phyloP scores from a whole-genome alignment of 2,888 invertebrate species.

The Andricus quercusramuli region DNA sequence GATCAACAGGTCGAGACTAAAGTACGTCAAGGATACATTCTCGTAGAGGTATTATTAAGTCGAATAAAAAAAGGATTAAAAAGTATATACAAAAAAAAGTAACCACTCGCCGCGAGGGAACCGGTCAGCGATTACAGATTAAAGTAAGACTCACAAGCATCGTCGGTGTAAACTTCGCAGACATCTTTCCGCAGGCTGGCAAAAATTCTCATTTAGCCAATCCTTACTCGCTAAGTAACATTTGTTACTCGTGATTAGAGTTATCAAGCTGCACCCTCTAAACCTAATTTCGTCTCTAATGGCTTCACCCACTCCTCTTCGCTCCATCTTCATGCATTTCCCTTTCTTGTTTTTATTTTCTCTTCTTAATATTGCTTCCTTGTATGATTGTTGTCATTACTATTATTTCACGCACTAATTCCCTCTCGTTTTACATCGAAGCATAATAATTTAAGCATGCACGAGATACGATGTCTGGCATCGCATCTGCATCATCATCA shows the following conservation, averaged over 20 bases:
- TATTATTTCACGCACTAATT: conserved; percentile 18
- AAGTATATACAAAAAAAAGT: conserved; percentile 20
- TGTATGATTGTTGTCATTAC: neutral
- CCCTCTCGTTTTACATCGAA: neutral
- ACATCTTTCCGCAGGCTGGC: conserved; percentile 61
- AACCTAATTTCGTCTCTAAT: conserved; percentile 68
- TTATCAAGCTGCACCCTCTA: conserved; percentile 72
- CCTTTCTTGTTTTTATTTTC: conserved; percentile 42
- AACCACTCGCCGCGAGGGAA: conserved; percentile 19
- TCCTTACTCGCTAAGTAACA: conserved; percentile 72
- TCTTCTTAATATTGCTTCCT: neutral
- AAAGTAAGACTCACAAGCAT: conserved; percentile 66
- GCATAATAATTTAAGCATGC: neutral
- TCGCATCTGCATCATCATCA: conserved; percentile 8
- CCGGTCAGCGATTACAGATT: conserved; percentile 32
- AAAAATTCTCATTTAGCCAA: conserved; percentile 70
- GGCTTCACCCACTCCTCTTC: conserved; percentile 62
- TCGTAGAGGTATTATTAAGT: conserved; percentile 20
- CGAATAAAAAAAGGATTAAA: conserved; percentile 13
- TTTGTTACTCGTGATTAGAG: conserved; percentile 74
- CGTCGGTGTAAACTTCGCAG: conserved; percentile 59
- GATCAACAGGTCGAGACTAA: conserved; percentile 26
- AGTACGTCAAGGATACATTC: conserved; percentile 19
- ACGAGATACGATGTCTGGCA: conserved; percentile 12
- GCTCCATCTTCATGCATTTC: conserved; percentile 61